A percentile compares a stretch with the other conserved stretches of the same genome.
Conservation (phyloP, 2,888 invertebrate genomes). For the Coronaproctus castanopsis region DNA sequence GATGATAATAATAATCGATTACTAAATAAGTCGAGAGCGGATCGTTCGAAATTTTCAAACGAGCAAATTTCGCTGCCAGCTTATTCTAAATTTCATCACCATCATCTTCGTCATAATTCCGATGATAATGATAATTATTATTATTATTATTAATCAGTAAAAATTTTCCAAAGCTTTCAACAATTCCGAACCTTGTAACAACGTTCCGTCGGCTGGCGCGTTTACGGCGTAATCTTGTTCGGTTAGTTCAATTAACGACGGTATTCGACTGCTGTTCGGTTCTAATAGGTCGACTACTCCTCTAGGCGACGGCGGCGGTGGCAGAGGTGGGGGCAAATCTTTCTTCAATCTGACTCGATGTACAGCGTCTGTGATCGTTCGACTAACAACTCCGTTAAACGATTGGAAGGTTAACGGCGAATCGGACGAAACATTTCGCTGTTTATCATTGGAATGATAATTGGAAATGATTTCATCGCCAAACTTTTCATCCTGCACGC, state of each 20-base stretch:
- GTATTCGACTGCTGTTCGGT: constrained; percentile 26
- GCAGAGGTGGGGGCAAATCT: neutral
- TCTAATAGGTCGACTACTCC: constrained; percentile 28
- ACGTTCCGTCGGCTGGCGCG: constrained; percentile 28
- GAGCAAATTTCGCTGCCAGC: too few species aligned
- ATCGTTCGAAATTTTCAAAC: too few species aligned
- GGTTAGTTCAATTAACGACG: constrained; percentile 30
- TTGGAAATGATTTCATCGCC: too few species aligned
- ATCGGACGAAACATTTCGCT: too few species aligned
- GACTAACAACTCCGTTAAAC: too few species aligned
- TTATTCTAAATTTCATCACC: too few species aligned
- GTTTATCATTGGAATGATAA: too few species aligned
- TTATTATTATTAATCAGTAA: neutral
- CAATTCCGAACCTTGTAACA: constrained; percentile 32
- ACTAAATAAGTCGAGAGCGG: too few species aligned
- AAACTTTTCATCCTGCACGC: too few species aligned
- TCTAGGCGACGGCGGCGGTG: constrained; percentile 13
- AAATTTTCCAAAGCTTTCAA: constrained; percentile 27
- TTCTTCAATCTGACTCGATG: neutral
- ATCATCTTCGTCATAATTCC: too few species aligned
- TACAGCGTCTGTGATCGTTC: neutral
- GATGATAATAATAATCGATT: too few species aligned
- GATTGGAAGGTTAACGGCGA: too few species aligned
- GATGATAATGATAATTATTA: neutral
- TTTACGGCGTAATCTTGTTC: constrained; percentile 35